Evolutionary conservation across 1,140 invertebrate species (phyloP).

Genomic region (Dolichoris vasculosae): DNA sequence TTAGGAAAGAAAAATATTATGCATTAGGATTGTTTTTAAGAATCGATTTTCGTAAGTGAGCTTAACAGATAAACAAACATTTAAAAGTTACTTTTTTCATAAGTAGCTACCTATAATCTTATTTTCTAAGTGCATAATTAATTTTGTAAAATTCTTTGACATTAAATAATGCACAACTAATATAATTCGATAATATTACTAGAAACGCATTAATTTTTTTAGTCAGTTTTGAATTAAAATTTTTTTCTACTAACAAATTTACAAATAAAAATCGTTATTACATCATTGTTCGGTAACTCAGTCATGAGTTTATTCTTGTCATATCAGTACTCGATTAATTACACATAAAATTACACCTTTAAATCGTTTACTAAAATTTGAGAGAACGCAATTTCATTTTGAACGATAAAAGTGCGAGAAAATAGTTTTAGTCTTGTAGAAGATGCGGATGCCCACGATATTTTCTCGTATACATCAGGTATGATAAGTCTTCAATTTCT

Average conservation of each 20-base stretch:
- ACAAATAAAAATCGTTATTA: constrained; percentile 16
- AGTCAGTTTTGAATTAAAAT: constrained; percentile 11
- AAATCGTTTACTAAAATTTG: constrained; percentile 20
- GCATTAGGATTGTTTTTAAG: background rate
- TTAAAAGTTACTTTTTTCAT: constrained; percentile 29
- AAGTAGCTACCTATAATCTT: constrained; percentile 37
- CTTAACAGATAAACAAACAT: constrained; percentile 50
- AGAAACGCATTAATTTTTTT: constrained; percentile 19
- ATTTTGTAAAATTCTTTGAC: background rate
- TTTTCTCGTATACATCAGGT: constrained; percentile 43
- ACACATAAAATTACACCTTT: background rate
- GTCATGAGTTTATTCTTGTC: background rate
- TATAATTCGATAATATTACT: constrained; percentile 18
- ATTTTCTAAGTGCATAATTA: constrained; percentile 31
- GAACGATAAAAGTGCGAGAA: constrained; percentile 8
- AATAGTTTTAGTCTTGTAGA: constrained; percentile 16
- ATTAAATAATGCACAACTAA: constrained; percentile 31
- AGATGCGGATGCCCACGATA: constrained; percentile 31
- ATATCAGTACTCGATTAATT: constrained; percentile 19
- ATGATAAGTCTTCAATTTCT: constrained; percentile 47
- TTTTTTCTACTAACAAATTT: constrained; percentile 1
- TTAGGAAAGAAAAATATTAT: constrained; percentile 63
- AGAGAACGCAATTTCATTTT: background rate
- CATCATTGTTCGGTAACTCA: constrained; percentile 1
- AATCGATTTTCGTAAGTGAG: constrained; percentile 1